Evolutionary conservation across 2,888 invertebrate genomes (phyloP).

Genomic region (Galeopsomyia nigrocyanea): DNA sequence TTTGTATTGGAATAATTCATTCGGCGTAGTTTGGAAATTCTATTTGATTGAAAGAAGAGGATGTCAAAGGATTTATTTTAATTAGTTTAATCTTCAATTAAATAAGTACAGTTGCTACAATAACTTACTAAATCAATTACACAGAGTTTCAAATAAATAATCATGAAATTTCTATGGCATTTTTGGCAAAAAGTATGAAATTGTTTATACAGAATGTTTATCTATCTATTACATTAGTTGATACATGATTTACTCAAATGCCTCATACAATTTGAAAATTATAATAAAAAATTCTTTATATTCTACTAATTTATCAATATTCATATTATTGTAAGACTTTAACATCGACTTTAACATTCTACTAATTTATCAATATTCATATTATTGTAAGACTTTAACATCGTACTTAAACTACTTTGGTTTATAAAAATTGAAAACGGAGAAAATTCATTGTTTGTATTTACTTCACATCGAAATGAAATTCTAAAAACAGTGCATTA

Average conservation of each 20-base stretch:
- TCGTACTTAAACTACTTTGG: conserved; percentile 29
- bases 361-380: background rate
- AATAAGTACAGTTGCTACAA: conserved; percentile 39
- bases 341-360: conserved; percentile 9
- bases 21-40: no score
- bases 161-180: conserved; percentile 37
- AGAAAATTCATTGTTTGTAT: conserved; percentile 10
- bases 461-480: background rate
- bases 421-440: conserved; percentile 14
- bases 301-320: background rate
- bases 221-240: background rate
- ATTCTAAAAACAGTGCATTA: no score
- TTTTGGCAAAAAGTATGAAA: conserved; percentile 25
- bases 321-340: conserved; percentile 2
- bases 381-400: conserved; percentile 4
- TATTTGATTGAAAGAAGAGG: no score
- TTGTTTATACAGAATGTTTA: background rate
- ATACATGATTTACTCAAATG: background rate
- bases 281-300: conserved; percentile 5
- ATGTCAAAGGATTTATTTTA: no score
- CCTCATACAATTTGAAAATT: background rate
- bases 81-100: background rate
- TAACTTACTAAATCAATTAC: conserved; percentile 41
- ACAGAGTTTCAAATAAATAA: conserved; percentile 18
- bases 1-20: no score